phyloP scores from a whole-genome alignment of 2,113 vertebrate genomes.

The Microtus ochrogaster region DNA sequence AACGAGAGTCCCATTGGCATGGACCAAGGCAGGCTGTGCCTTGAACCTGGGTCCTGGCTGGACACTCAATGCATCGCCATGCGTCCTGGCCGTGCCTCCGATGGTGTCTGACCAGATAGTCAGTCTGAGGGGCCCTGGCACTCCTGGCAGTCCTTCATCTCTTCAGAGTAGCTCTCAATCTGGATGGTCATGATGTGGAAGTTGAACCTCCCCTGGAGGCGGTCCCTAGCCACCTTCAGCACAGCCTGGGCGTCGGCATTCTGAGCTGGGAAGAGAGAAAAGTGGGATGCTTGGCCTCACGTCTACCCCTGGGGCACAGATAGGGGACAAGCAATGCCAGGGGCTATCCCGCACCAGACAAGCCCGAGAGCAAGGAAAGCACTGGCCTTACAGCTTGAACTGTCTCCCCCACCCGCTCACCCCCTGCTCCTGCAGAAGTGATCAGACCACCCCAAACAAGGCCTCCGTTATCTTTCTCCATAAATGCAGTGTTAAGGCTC shows the following conservation, averaged over 20 bases:
- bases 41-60: background rate
- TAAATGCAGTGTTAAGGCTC: background rate
- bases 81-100: background rate
- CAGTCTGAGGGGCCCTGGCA: conserved; percentile 88
- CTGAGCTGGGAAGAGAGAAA: conserved; percentile 77
- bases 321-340: background rate
- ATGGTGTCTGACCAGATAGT: background rate
- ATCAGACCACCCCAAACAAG: background rate
- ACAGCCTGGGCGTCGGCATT: conserved; percentile 85
- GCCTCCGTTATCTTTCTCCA: background rate
- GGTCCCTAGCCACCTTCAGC: conserved; percentile 86
- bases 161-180: conserved; percentile 90
- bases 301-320: background rate
- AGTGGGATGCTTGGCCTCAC: background rate
- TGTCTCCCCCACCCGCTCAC: background rate
- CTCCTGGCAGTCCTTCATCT: conserved; percentile 88
- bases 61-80: background rate
- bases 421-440: background rate
- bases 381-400: background rate
- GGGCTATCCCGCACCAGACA: background rate
- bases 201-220: conserved; percentile 85
- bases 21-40: background rate
- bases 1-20: background rate
- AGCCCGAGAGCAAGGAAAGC: background rate
- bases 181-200: conserved; percentile 91